Base-by-base conservation (phyloP, 2,113 vertebrate species). In the Colistium nudipinnis region DNA sequence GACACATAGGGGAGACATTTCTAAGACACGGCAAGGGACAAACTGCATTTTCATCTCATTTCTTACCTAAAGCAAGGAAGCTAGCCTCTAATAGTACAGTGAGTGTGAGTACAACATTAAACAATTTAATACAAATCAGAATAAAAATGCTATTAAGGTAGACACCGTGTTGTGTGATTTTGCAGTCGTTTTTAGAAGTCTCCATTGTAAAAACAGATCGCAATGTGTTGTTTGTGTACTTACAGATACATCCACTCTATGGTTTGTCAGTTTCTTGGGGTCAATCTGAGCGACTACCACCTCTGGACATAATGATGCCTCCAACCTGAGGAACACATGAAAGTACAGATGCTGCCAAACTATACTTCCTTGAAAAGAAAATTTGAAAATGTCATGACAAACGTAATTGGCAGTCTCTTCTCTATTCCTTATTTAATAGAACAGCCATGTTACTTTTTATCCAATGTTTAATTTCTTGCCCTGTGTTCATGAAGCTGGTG, bases 231-330 rank as follows among this genome's bases (percentile, higher is more conserved):
- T n/a, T n/a, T 3, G 20, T 36, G 22, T 1, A 96, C 96, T 96
- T 87, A 98, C 97, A 30, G 95, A 95, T 68, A 91, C 70, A 75
- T 95, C 96, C 7, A 98, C 81, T 11, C 95, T 96, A 69, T 95
- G 96, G 70, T 94, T 96, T 86, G 92, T 95, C 72, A 99, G 76
- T 80, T 98, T 99, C 89, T 93, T 98, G 16, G 98, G 96, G 80
- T 98, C 97, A 85, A 98, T 98, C 44, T 97, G 93, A 3, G 97
- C 98, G 70, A 99, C 97, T 0, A 96, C 96, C 76, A 99, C 98
- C 57, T 98, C 98, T 43, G 97, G 97, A 83, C 95, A 99, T 5
- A 92, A 90, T 14, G 96, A 95, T 6, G 97, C 98, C 91, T 99
- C 98, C 69, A 96, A 90, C 87, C 98, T 99, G 83, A 41, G 2